These are phyloP conservation scores for Listrodromus nycthemerus DNA, from an alignment of 2,888 invertebrate genomes.

Conservation along the genomic window DNA sequence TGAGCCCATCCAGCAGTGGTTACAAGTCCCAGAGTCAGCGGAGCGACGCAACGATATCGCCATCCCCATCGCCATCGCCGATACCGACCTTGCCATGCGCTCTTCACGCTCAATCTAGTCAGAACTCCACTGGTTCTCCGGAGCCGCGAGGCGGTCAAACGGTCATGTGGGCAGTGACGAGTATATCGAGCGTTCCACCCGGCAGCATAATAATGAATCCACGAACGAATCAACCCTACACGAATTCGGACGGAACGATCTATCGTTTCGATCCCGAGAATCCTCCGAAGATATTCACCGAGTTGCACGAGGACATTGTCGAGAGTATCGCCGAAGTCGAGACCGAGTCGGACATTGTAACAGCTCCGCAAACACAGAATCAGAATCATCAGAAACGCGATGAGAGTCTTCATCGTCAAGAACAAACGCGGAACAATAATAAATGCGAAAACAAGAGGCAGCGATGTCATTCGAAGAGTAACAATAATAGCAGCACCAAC, in stretches of 20 bases:
- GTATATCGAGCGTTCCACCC: conserved; percentile 93
- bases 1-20: conserved; percentile 91
- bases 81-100: conserved; percentile 78
- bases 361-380: conserved; percentile 6
- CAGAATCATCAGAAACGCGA: conserved; percentile 49
- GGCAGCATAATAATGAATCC: conserved; percentile 96
- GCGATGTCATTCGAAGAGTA: conserved; percentile 66
- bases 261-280: conserved; percentile 92
- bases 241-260: conserved; percentile 91
- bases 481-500: conserved; percentile 25
- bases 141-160: conserved; percentile 80
- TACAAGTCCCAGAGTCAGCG: conserved; percentile 91
- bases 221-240: conserved; percentile 90
- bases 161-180: conserved; percentile 95
- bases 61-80: conserved; percentile 82
- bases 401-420: conserved; percentile 63
- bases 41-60: conserved; percentile 83
- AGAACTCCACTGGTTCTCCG: conserved; percentile 76
- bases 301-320: conserved; percentile 67
- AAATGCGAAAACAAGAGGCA: conserved; percentile 72
- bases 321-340: conserved; percentile 67
- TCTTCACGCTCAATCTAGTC: conserved; percentile 82
- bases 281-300: conserved; percentile 85
- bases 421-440: conserved; percentile 39
- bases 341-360: conserved; percentile 29